A percentile compares a stretch with the other conserved stretches of the same genome.
These are phyloP conservation scores for Sorex araneus DNA, from an alignment of 2,113 vertebrate species.

Conservation along the genomic window DNA sequence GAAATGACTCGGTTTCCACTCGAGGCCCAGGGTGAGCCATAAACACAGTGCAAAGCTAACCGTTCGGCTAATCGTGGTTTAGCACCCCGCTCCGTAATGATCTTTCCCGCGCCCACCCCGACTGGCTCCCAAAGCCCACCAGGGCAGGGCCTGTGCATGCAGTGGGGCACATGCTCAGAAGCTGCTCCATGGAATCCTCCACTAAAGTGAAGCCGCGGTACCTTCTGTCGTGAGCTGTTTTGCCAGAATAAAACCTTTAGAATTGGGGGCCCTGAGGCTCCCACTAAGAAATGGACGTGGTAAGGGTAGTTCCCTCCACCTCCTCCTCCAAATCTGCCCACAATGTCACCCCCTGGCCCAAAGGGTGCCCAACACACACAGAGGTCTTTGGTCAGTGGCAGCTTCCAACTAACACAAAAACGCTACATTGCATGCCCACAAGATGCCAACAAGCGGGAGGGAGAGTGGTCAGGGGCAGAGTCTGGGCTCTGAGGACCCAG, in stretches of 20 bases:
- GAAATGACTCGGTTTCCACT: constrained; percentile 30
- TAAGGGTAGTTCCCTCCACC: neutral
- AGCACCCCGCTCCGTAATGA: constrained; percentile 19
- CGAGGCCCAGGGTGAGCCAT: constrained; percentile 23
- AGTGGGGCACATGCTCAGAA: neutral
- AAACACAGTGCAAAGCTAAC: constrained; percentile 39
- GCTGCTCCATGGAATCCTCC: neutral
- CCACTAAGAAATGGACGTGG: neutral
- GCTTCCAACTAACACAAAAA: neutral
- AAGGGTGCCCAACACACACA: neutral
- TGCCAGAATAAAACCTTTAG: neutral
- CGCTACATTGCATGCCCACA: neutral
- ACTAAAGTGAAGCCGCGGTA: neutral
- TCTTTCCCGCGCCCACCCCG: neutral
- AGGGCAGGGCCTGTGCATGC: neutral
- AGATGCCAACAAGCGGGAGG: neutral
- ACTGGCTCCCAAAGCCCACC: neutral
- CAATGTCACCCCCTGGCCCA: neutral
- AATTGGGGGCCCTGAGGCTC: neutral
- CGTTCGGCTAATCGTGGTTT: constrained; percentile 36
- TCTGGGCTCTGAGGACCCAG: neutral
- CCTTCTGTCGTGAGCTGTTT: neutral
- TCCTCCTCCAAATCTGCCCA: neutral
- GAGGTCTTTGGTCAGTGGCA: neutral
- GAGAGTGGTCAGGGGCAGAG: neutral